A percentile compares a stretch with the other conserved stretches of the same genome.
Evolutionary conservation across 2,113 vertebrate genomes (phyloP).

Genomic region (Shinisaurus crocodilurus): DNA sequence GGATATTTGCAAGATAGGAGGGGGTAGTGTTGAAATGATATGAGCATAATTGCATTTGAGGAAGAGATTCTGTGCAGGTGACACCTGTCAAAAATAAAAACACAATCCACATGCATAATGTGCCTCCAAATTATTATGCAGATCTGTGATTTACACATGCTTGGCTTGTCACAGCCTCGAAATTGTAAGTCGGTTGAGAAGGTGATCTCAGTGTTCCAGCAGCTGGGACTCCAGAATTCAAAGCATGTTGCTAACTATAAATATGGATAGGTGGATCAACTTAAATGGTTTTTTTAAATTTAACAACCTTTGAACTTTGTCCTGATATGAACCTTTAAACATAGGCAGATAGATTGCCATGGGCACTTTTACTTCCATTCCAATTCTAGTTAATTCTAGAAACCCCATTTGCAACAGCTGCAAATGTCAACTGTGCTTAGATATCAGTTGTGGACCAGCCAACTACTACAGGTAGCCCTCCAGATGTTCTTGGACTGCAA

Average conservation of each 20-base stretch:
- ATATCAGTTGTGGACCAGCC: not conserved
- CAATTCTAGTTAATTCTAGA: not conserved
- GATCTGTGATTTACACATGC: conserved; percentile 19
- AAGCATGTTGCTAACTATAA: not conserved
- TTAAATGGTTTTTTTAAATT: too few species aligned
- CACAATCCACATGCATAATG: not conserved
- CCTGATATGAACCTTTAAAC: not conserved
- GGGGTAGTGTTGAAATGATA: not conserved
- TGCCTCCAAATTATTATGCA: conserved; percentile 46
- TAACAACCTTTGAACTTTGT: not conserved
- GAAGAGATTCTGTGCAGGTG: not conserved
- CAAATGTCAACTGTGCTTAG: not conserved
- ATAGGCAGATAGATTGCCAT: not conserved
- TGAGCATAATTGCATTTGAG: not conserved
- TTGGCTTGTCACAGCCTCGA: conserved; percentile 17
- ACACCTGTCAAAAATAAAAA: conserved; percentile 10
- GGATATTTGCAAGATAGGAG: not conserved
- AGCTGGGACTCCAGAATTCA: not conserved
- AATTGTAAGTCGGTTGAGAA: not conserved
- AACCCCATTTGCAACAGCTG: not conserved
- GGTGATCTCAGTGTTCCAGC: not conserved
- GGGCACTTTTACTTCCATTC: not conserved
- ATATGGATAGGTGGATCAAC: not conserved
- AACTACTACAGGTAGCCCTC: not conserved
- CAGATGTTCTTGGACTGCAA: too few species aligned